A percentile compares a stretch with the other conserved stretches of the same genome.
phyloP scores from a whole-genome alignment of 1,140 invertebrate genomes.

The Callitettix versicolor region DNA sequence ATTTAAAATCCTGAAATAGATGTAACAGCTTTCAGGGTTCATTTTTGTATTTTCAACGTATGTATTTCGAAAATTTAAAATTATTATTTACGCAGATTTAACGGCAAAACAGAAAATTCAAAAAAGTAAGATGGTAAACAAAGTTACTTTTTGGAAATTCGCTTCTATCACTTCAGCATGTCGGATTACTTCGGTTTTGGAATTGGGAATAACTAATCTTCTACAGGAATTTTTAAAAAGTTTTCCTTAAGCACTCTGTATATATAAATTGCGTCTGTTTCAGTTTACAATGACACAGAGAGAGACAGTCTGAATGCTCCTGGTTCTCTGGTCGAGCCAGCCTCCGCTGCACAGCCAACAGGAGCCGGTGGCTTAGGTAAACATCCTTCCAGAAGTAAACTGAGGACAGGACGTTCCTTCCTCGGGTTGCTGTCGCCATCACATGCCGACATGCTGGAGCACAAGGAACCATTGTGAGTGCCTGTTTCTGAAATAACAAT shows the following conservation, averaged over 20 bases:
- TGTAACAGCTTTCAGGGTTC: too few species aligned
- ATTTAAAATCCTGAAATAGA: too few species aligned
- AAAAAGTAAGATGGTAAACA: too few species aligned
- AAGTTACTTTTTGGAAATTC: too few species aligned
- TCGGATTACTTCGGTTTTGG: too few species aligned
- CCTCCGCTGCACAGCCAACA: slow-evolving; percentile 1
- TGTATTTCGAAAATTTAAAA: too few species aligned
- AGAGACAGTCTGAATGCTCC: slow-evolving; percentile 41
- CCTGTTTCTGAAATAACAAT: too few species aligned
- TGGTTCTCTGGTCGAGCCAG: slow-evolving; percentile 22
- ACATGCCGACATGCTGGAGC: slow-evolving; percentile 22
- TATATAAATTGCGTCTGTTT: too few species aligned
- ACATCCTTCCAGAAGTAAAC: slow-evolving; percentile 25
- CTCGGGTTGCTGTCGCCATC: slow-evolving; percentile 22
- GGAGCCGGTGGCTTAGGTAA: slow-evolving; percentile 28
- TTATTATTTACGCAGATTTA: too few species aligned
- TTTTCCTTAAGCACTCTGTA: background rate
- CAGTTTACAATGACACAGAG: slow-evolving; percentile 40
- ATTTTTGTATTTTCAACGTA: too few species aligned
- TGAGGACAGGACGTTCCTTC: slow-evolving; percentile 26
- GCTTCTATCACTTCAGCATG: too few species aligned
- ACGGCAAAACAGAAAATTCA: too few species aligned
- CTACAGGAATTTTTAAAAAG: background rate
- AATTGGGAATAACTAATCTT: background rate
- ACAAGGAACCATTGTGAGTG: slow-evolving; percentile 24